A percentile compares a stretch with the other conserved stretches of the same genome.
These are phyloP conservation scores for Apoderus coryli DNA, from an alignment of 2,888 invertebrate genomes.

Conservation along the genomic window DNA sequence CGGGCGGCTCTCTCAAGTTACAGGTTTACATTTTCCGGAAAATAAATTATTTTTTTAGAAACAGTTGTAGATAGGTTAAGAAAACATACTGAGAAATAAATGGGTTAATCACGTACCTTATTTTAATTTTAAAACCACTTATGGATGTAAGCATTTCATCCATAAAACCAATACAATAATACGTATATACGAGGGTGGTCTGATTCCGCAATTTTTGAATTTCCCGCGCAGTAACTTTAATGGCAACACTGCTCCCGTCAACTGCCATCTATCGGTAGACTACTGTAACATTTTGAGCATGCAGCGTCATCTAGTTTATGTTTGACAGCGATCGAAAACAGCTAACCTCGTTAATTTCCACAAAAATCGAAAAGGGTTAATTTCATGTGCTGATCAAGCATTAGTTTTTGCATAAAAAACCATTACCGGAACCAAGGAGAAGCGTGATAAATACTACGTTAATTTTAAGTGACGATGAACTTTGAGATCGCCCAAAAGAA, in stretches of 20 bases:
- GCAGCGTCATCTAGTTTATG: constrained; percentile 10
- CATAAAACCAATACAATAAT: too few species aligned
- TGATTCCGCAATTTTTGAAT: constrained; percentile 1
- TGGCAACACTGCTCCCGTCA: constrained; percentile 8
- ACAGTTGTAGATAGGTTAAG: too few species aligned
- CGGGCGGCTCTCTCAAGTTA: too few species aligned
- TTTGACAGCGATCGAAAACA: constrained; percentile 8
- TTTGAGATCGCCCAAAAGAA: constrained; percentile 1
- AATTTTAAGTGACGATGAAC: constrained; percentile 3
- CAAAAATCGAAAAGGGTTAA: constrained; percentile 4
- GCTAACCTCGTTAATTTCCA: not conserved
- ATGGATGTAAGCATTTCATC: too few species aligned
- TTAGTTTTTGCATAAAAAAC: constrained; percentile 7
- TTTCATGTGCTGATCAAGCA: constrained; percentile 5
- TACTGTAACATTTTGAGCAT: constrained; percentile 9
- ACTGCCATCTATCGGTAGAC: constrained; percentile 5
- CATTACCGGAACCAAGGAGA: not conserved
- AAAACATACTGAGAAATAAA: too few species aligned
- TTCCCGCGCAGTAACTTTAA: constrained; percentile 5
- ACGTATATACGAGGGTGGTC: constrained; percentile 1
- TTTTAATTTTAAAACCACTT: too few species aligned
- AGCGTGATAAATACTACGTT: not conserved
- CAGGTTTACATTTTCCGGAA: too few species aligned
- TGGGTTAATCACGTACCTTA: too few species aligned
- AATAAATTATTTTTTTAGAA: too few species aligned